Percentiles rank a stretch among this genome's conserved stretches.
Conservation (phyloP, 2,888 invertebrate genomes). For the Nomada flava region DNA sequence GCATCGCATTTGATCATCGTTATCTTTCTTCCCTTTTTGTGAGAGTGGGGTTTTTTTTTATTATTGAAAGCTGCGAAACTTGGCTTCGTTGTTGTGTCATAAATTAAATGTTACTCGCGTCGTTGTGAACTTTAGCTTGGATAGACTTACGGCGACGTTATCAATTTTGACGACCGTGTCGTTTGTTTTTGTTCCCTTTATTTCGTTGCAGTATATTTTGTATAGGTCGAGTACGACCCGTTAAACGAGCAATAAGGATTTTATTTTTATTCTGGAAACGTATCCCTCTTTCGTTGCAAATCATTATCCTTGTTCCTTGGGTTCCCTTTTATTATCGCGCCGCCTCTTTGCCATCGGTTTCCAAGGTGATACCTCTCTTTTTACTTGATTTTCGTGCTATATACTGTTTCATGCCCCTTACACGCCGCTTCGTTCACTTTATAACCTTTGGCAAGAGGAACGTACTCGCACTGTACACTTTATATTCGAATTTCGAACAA, state of each 20-base stretch:
- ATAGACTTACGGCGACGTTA: not conserved
- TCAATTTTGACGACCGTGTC: constrained; percentile 9
- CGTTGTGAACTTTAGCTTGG: not conserved
- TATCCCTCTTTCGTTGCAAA: not conserved
- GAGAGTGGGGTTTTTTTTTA: not conserved
- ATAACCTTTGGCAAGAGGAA: constrained; percentile 1
- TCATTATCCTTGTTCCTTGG: too few species aligned
- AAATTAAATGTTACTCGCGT: constrained; percentile 4
- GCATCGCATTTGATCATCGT: not conserved
- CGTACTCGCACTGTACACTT: not conserved
- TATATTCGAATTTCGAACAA: not conserved
- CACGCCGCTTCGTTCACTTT: not conserved
- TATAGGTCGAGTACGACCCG: not conserved
- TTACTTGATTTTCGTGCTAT: not conserved
- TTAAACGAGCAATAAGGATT: constrained; percentile 11
- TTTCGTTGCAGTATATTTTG: too few species aligned
- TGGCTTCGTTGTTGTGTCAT: not conserved
- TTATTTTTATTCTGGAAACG: not conserved
- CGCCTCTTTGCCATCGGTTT: not conserved
- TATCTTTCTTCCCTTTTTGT: not conserved
- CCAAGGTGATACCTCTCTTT: not conserved
- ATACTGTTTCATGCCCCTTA: not conserved
- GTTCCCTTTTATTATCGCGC: constrained; percentile 12
- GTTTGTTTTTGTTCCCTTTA: not conserved
- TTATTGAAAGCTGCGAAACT: not conserved